Percentiles rank a stretch among this genome's conserved stretches.
Conservation (phyloP, 2,797 vertebrate species). For the Pitangus sulphuratus region DNA sequence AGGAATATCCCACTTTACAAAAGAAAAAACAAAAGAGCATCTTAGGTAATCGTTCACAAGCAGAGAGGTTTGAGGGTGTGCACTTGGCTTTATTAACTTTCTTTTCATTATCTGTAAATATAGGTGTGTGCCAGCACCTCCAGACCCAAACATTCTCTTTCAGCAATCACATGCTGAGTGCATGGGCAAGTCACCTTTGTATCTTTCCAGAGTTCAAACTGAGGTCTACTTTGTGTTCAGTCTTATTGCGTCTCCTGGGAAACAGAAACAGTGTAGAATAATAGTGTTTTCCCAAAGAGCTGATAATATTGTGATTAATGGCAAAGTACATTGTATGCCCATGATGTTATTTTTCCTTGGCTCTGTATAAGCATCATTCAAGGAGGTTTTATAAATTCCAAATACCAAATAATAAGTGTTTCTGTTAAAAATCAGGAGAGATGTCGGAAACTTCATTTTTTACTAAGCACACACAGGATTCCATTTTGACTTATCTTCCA, state of each 20-base stretch:
- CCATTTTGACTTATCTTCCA: neutral
- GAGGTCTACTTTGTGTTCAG: slow-evolving; percentile 44
- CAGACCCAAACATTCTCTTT: slow-evolving; percentile 14
- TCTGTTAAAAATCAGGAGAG: neutral
- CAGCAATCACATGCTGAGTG: neutral
- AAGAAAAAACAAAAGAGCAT: neutral
- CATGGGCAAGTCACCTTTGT: slow-evolving; percentile 44
- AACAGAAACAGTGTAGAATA: slow-evolving; percentile 22
- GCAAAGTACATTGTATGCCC: slow-evolving; percentile 1
- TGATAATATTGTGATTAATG: neutral
- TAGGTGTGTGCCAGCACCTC: neutral
- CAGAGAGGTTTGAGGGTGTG: neutral
- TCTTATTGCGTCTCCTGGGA: slow-evolving; percentile 53
- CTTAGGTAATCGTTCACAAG: neutral
- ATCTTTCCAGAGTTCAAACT: slow-evolving; percentile 43
- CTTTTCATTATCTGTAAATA: slow-evolving; percentile 48
- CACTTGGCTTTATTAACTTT: slow-evolving; percentile 30
- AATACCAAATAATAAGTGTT: neutral
- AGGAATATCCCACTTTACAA: neutral
- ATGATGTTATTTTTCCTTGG: slow-evolving; percentile 4
- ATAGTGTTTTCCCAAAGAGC: slow-evolving; percentile 20
- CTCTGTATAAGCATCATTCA: neutral
- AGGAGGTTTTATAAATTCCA: neutral
- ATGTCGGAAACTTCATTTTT: neutral
- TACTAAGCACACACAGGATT: neutral